Base-by-base conservation (phyloP, 2,797 vertebrate genomes). In the Protosalanx chinensis region DNA sequence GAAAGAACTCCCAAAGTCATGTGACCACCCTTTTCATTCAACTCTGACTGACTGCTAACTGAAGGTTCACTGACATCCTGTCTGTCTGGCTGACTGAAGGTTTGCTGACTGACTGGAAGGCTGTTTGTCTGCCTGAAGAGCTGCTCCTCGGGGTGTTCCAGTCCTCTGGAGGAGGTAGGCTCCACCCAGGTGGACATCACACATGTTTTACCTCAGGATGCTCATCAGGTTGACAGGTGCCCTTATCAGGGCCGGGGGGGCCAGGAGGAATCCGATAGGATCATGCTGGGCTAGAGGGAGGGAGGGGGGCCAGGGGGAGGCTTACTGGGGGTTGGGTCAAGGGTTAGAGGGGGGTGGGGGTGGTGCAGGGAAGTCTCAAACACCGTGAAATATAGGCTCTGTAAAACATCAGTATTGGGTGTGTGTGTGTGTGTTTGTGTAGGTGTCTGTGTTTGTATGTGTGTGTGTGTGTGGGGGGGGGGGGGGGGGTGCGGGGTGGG, bases 181-280 rank as follows among this genome's bases (percentile, higher is more conserved):
- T 79, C 85, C 85, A 81, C 82, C 83, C 85, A 79, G 81, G 80
- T 84, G 81, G 82, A 82, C 83, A 90, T 88, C 71, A 84, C 86
- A 89, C 86, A 84, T 87, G 85, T 89, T 87, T 90, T 87, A 88
- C 77, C 84, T 83, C 75, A 82, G 85, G 89, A 88, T 88, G 86
- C 88, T 90, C 88, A 86, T 89, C 80, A 79, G 82, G 85, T 85
- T 88, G 90, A 90, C 89, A 90, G 88, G 81, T 91, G 88, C 89
- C 87, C 91, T 91, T 77, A 77, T 83, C 73, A 81, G 76, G 73
- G 72, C 72, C 71, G 18, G 3, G 81, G 81, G 85, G 85, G 15
- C 64, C 20, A 64, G 10, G 56, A 69, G 72, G 86, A 86, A 87
- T 89, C 83, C 89, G 86, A 88, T 88, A 88, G 87, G 80, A 85